A percentile compares a stretch with the other conserved stretches of the same genome.
phyloP scores from a whole-genome alignment of 2,113 vertebrate genomes.

The Paraplagusia blochii region DNA sequence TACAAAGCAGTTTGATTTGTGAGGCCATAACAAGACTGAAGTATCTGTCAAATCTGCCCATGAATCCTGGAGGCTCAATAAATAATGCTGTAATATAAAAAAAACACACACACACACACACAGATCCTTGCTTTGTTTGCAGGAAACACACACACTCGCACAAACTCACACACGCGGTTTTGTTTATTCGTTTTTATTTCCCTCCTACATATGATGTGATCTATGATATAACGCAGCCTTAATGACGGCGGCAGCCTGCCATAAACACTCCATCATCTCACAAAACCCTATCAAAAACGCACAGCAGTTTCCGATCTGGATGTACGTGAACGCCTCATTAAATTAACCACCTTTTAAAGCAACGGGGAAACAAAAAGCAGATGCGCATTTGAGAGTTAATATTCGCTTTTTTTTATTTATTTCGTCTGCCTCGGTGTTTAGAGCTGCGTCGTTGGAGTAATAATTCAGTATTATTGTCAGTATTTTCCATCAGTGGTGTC shows the following conservation, averaged over 20 bases:
- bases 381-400: background rate
- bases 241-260: slow-evolving; percentile 14
- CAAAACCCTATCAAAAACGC: background rate
- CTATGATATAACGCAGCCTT: slow-evolving; percentile 10
- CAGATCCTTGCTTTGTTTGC: slow-evolving; percentile 35
- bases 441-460: background rate
- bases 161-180: slow-evolving; percentile 3
- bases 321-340: background rate
- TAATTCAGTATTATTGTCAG: background rate
- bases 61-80: slow-evolving; percentile 45
- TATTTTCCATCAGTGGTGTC: background rate
- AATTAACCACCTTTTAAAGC: background rate
- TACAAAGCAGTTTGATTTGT: slow-evolving; percentile 38
- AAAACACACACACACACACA: slow-evolving; percentile 28
- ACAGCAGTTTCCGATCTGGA: background rate
- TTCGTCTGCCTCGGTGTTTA: background rate
- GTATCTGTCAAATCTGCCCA: slow-evolving; percentile 41
- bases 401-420: slow-evolving; percentile 11
- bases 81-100: slow-evolving; percentile 52
- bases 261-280: slow-evolving; percentile 10
- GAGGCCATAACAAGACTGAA: slow-evolving; percentile 15
- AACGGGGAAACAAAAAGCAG: slow-evolving; percentile 6
- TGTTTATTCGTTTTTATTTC: background rate
- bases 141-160: slow-evolving; percentile 21
- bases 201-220: slow-evolving; percentile 5